These are phyloP conservation scores for Dicaeum eximium DNA, from an alignment of 2,113 vertebrate genomes.

Conservation along the genomic window DNA sequence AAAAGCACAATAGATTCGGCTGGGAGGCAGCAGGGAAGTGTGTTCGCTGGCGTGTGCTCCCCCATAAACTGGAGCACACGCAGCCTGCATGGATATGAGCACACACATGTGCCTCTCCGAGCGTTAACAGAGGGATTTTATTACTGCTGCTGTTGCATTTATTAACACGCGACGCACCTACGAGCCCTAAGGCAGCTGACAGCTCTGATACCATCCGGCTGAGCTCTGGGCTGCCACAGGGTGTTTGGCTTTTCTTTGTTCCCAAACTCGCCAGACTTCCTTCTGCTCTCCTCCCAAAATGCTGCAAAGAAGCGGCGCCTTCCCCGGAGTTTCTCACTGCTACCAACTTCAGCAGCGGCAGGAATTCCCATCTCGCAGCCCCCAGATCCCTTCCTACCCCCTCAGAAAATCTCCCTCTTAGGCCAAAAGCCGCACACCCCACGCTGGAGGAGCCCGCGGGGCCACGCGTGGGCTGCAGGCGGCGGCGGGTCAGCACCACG, in stretches of 20 bases:
- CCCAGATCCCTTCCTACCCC: fast-evolving
- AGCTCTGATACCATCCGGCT: background rate
- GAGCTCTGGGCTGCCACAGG: background rate
- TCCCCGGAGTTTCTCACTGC: background rate
- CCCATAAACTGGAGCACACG: background rate
- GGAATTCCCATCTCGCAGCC: background rate
- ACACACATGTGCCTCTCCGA: background rate
- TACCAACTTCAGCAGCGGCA: background rate
- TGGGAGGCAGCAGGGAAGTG: background rate
- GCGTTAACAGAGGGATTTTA: background rate
- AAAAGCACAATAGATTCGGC: background rate
- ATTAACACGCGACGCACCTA: background rate
- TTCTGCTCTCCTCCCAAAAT: background rate
- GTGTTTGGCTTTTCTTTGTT: background rate
- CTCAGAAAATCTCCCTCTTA: fast-evolving
- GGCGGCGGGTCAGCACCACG: conserved; percentile 66
- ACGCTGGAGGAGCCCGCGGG: background rate
- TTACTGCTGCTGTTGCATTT: background rate
- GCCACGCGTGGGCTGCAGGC: background rate
- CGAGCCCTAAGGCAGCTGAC: background rate
- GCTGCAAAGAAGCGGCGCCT: fast-evolving
- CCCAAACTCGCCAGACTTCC: background rate
- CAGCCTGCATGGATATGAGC: background rate
- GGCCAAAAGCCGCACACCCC: fast-evolving
- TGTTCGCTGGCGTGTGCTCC: background rate